Evolutionary conservation across 2,888 invertebrate genomes (phyloP).

Genomic region (Phytoseiulus persimilis): DNA sequence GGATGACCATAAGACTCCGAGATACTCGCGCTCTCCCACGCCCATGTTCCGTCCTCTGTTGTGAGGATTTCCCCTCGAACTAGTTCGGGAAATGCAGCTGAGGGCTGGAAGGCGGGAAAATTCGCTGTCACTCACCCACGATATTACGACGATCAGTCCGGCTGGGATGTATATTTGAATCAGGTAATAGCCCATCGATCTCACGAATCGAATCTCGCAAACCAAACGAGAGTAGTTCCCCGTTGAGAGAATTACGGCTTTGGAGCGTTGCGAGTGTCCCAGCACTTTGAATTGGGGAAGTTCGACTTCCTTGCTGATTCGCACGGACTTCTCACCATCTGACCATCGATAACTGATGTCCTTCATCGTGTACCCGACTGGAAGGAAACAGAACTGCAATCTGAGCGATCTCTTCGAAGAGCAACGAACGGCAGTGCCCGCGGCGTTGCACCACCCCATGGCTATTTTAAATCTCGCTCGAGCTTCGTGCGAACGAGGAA

Average conservation of each 20-base stretch:
- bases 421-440: too few relatives aligned
- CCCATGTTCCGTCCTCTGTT: too few relatives aligned
- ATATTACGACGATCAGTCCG: conserved; percentile 47
- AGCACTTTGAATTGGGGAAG: conserved; percentile 96
- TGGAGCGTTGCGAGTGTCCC: conserved; percentile 87
- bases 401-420: too few relatives aligned
- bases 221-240: conserved; percentile 49
- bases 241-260: conserved; percentile 86
- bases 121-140: conserved; percentile 44
- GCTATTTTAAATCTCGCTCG: background rate
- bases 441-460: background rate
- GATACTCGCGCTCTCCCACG: too few relatives aligned
- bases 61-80: too few relatives aligned
- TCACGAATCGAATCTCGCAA: conserved; percentile 48
- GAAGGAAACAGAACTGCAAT: conserved; percentile 48
- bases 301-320: conserved; percentile 88
- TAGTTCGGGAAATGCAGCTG: background rate
- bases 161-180: conserved; percentile 51
- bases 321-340: conserved; percentile 85
- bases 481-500: background rate
- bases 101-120: background rate
- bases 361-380: conserved; percentile 96
- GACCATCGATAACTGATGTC: conserved; percentile 88
- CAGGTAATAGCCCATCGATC: conserved; percentile 51
- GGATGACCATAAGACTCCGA: too few relatives aligned